Evolutionary conservation across 2,113 vertebrate genomes (phyloP).

Genomic region (Nycticorax nycticorax): DNA sequence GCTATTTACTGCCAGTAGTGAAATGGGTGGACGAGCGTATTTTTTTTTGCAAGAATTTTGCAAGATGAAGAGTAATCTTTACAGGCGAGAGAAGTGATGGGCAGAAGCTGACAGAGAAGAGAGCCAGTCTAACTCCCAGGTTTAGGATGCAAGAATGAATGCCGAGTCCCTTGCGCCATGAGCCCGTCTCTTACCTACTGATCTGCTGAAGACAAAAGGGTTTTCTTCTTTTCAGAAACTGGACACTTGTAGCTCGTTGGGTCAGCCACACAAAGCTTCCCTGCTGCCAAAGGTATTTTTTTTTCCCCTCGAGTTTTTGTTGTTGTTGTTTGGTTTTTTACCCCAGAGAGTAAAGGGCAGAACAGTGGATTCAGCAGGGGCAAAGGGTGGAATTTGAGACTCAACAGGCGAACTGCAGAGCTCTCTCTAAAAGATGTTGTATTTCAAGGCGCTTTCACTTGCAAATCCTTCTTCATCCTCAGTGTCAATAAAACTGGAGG

Average conservation of each 20-base stretch:
- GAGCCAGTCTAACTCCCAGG: neutral
- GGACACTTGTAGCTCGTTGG: slow-evolving; percentile 48
- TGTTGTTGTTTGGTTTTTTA: slow-evolving; percentile 44
- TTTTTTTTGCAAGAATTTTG: neutral
- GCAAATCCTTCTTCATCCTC: slow-evolving; percentile 66
- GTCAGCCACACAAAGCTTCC: slow-evolving; percentile 55
- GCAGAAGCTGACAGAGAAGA: slow-evolving; percentile 3
- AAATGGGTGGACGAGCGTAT: fast-evolving
- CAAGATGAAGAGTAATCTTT: neutral
- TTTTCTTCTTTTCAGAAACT: slow-evolving; percentile 57
- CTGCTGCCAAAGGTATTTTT: slow-evolving; percentile 52
- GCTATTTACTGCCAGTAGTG: neutral
- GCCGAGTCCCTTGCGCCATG: neutral
- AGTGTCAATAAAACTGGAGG: slow-evolving; percentile 25
- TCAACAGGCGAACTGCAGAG: slow-evolving; percentile 15
- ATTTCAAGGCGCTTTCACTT: slow-evolving; percentile 60
- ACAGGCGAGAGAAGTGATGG: neutral
- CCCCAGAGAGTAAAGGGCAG: slow-evolving; percentile 56
- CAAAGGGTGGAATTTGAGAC: slow-evolving; percentile 52
- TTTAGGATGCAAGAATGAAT: neutral
- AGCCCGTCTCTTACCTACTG: slow-evolving; percentile 53
- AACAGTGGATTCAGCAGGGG: slow-evolving; percentile 38
- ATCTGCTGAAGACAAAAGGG: slow-evolving; percentile 54
- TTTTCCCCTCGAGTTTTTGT: slow-evolving; percentile 15
- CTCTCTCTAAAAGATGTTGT: slow-evolving; percentile 25